Conservation (phyloP, 2,888 invertebrate species). For the Campoplex nolae region DNA sequence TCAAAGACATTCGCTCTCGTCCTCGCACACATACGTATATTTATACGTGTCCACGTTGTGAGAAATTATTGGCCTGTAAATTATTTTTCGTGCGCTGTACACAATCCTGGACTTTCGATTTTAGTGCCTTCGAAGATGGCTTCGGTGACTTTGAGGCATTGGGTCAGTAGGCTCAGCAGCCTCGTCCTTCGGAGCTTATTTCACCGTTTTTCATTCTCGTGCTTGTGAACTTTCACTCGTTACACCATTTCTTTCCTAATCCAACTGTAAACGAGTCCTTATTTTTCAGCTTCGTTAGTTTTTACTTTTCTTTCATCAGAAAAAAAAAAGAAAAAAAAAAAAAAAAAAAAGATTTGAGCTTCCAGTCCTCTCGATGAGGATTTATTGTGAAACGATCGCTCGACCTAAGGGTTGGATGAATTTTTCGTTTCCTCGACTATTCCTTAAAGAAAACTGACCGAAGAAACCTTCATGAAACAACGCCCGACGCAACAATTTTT, state of each 20-base stretch:
- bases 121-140: constrained; percentile 67
- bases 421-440: constrained; percentile 48
- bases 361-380: neutral
- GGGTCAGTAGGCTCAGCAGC: constrained; percentile 71
- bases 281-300: neutral
- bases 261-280: neutral
- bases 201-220: neutral
- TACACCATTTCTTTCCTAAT: constrained; percentile 13
- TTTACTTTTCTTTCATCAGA: neutral
- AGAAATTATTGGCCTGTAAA: constrained; percentile 69
- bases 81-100: constrained; percentile 66
- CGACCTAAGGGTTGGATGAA: neutral
- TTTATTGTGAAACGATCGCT: neutral
- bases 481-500: constrained; percentile 53
- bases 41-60: constrained; percentile 1
- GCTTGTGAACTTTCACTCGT: constrained; percentile 42
- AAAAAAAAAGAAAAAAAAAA: neutral
- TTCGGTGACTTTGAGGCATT: constrained; percentile 64
- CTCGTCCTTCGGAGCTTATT: constrained; percentile 58
- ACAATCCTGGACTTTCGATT: constrained; percentile 72
- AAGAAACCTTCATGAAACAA: neutral
- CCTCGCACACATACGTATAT: neutral
- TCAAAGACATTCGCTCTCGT: constrained; percentile 28
- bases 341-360: neutral
- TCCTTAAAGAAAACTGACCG: constrained; percentile 37